Base-by-base conservation (phyloP, 2,888 invertebrate genomes). In the Synanthedon andrenaeformis region DNA sequence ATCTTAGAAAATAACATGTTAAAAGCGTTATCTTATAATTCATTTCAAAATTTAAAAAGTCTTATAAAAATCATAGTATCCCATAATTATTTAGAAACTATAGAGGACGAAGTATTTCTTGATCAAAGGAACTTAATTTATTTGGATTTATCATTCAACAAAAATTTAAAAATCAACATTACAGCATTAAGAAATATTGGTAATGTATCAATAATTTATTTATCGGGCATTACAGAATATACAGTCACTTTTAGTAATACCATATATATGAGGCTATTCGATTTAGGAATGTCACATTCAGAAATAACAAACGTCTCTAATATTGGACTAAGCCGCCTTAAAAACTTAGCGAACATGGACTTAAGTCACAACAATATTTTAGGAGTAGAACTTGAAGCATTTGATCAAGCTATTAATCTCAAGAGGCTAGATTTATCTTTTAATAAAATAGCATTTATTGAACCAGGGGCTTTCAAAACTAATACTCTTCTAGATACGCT, bases 141-240 rank as follows among this genome's bases (percentile, higher is more conserved):
- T 52, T 66, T 83, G 51, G 79, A 81, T 66, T 52, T 82, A 8
- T 80, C 83, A 0, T 72, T 62, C 57, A 83, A 83, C 58, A 19
- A 55, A 45, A 63, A 73, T 28, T 59, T 76, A 2, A 57, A 53
- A 41, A 66, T 78, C 10, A 62, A 68, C 35, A 55, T 63, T 23
- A 54, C 58, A 0, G 42, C 66, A 3, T 48, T 79, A 2, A 58
- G 58, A 41, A 58, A 59, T 6, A 56, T 59, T 10, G 61, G 52
- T 54, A 62, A 60, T 42, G 64, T 82, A 51, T 45, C 58, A 3
- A 59, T 54, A 41, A 57, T 82, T n/a, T 54, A 59, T 53, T 52
- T 82, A 49, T 76, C 77, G 2, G 76, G 76, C 6, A 62, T 68
- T 4, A 61, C 60, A 55, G 58, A 56, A 17, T 35, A 35, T 35